These are phyloP conservation scores for Copidosoma floridanum DNA, from an alignment of 1,140 invertebrate genomes.

Conservation along the genomic window DNA sequence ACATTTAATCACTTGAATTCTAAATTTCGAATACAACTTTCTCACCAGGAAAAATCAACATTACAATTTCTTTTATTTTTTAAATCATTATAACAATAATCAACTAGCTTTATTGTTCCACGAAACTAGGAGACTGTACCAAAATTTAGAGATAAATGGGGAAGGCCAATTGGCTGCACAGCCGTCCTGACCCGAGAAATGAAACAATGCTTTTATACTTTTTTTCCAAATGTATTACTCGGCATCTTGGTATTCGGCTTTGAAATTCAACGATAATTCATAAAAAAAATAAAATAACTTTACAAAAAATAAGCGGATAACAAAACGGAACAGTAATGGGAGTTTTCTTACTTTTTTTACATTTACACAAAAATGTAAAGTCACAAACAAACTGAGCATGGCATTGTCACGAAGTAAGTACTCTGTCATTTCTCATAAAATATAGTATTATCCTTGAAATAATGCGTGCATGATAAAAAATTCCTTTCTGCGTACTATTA, in stretches of 20 bases:
- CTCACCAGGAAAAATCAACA: constrained; percentile 9
- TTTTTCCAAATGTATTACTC: constrained; percentile 17
- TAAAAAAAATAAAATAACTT: no score
- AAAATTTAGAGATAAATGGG: not conserved
- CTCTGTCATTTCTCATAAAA: constrained; percentile 38
- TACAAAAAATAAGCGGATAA: no score
- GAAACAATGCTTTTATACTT: constrained; percentile 23
- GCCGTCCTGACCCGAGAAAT: constrained; percentile 16
- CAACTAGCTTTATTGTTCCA: constrained; percentile 11
- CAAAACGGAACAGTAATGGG: not conserved
- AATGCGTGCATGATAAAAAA: no score
- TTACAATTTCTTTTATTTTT: not conserved
- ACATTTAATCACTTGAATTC: no score
- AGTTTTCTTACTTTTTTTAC: constrained; percentile 4
- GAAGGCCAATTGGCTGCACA: no score
- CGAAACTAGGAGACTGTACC: not conserved
- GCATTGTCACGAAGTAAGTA: no score
- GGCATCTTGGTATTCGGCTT: not conserved
- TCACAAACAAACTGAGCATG: no score
- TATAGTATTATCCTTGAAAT: constrained; percentile 45
- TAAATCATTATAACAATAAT: not conserved
- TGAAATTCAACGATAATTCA: constrained; percentile 17
- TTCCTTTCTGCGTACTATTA: no score
- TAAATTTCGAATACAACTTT: constrained; percentile 9
- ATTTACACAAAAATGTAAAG: not conserved